Base-by-base conservation (phyloP, 2,797 vertebrate genomes). In the Megaceryle alcyon region DNA sequence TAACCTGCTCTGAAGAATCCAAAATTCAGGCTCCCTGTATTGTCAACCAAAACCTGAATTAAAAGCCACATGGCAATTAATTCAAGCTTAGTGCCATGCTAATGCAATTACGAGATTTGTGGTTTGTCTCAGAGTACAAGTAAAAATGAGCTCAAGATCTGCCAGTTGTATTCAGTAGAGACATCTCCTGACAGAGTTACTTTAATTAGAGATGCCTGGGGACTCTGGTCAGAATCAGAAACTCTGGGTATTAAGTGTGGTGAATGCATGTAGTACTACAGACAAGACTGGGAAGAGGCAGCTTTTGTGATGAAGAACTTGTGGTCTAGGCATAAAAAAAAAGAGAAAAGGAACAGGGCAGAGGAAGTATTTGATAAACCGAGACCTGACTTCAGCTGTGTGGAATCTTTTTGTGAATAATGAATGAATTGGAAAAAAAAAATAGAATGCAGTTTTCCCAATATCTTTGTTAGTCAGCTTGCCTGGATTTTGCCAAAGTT, bases 361-460 rank as follows among this genome's bases (percentile, higher is more conserved):
- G 5, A 21, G 8, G 22, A 63, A 4, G 6, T 76, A 46, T 37
- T 46, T 81, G 54, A 59, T 69, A 64, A 95, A 82, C 7, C 0
- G 6, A 89, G 63, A 16, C 12, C 13, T 4, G 6, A 66, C 63
- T 72, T 81, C 57, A 76, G 4, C 29, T 20, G 7, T 6, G 4
- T 31, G 49, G 19, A 68, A 60, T 80, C 3, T 18, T 69, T 60
- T 49, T 39, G 23, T 53, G 56, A 84, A 49, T 68, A 66, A 66
- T 7, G 6, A 82, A 28, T 43, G 25, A 41, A 35, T 4, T 43
- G 7, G 8, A 4, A 7, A n/a, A 59, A 59, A n/a, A 41, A 19
- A 25, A 33, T 7, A 4, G 9, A 7, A 37, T 1, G 4, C 6
- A 19, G 3, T 49, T 82, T 60, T 73, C 1, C 1, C 56, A 49